These are phyloP conservation scores for Halocynthia roretzi DNA, from an alignment of 23 tunicate genomes.

Conservation along the genomic window DNA sequence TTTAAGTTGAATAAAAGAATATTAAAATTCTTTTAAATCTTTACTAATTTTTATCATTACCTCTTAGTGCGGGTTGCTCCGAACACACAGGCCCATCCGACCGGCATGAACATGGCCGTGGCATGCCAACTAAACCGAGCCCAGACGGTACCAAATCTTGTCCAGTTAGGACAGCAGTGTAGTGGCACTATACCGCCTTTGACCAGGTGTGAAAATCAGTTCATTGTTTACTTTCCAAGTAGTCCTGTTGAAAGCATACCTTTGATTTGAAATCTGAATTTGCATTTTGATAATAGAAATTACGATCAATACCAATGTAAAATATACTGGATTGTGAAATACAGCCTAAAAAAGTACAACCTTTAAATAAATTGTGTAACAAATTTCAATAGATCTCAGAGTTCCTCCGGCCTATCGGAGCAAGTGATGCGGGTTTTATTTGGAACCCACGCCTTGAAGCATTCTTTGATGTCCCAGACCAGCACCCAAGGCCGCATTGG, in stretches of 20 bases:
- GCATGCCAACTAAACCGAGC: slow-evolving; percentile 43
- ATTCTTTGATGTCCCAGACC: not conserved
- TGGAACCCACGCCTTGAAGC: slow-evolving; percentile 1
- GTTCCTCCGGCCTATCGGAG: slow-evolving; percentile 36
- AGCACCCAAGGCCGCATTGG: not conserved
- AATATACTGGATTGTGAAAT: no score
- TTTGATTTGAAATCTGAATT: no score
- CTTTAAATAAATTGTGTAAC: not conserved
- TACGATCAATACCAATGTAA: no score
- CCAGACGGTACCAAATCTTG: slow-evolving; percentile 69
- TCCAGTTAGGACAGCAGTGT: slow-evolving; percentile 24
- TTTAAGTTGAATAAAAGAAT: not conserved
- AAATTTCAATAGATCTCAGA: slow-evolving; percentile 24
- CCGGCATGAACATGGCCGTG: not conserved
- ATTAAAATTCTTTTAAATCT: not conserved
- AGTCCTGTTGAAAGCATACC: no score
- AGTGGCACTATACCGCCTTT: not conserved
- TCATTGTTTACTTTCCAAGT: no score
- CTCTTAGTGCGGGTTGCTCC: not conserved
- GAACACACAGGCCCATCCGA: not conserved
- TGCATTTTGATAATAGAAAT: no score
- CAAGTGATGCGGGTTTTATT: slow-evolving; percentile 47
- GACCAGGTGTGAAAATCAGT: no score
- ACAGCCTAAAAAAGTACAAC: no score
- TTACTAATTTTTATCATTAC: not conserved